A percentile compares a stretch with the other conserved stretches of the same genome.
phyloP scores from a whole-genome alignment of 2,113 vertebrate species.

The Ondatra zibethicus region DNA sequence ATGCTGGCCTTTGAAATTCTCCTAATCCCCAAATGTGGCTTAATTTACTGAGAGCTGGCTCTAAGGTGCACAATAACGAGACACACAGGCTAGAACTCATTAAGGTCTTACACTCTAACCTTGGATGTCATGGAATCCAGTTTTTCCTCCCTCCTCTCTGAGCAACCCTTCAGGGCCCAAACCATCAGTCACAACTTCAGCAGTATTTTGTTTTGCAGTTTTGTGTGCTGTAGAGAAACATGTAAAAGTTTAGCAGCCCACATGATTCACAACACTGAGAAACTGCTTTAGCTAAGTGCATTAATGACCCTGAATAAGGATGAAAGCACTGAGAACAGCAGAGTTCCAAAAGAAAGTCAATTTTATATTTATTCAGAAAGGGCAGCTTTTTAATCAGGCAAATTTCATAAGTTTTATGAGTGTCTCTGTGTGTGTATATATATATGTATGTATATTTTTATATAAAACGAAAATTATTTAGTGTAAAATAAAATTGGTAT shows the following conservation, averaged over 20 bases:
- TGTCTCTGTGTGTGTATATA: not conserved
- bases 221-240: not conserved
- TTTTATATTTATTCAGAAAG: conserved; percentile 76
- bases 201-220: not conserved
- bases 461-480: conserved; percentile 75
- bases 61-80: too few species aligned
- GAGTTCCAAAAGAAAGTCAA: conserved; percentile 31
- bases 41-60: not conserved
- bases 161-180: conserved; percentile 11
- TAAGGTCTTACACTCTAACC: not conserved
- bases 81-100: not conserved
- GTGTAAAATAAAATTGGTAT: conserved; percentile 77
- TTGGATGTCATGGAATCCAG: not conserved
- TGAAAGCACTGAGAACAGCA: not conserved
- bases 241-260: not conserved
- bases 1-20: not conserved
- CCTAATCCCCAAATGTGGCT: not conserved
- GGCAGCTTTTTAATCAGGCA: conserved; percentile 61
- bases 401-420: conserved; percentile 57
- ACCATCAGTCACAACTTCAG: not conserved
- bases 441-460: conserved; percentile 7
- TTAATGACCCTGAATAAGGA: not conserved
- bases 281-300: not conserved
- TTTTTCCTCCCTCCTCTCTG: not conserved
- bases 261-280: conserved; percentile 18